phyloP scores from a whole-genome alignment of 2,113 vertebrate species.

The Emydocephalus ijimae region DNA sequence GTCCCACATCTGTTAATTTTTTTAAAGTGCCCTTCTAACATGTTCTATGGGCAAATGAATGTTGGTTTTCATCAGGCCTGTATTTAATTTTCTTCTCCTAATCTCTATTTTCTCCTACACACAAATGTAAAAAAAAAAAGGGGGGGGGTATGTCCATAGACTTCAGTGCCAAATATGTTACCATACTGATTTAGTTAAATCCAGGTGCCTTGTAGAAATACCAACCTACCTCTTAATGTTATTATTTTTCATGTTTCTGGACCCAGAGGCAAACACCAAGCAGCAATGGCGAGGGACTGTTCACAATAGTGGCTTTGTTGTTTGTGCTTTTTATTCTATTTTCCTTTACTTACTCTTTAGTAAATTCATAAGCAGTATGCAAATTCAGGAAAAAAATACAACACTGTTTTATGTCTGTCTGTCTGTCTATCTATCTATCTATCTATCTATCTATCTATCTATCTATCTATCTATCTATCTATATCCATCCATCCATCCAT shows the following conservation, averaged over 20 bases:
- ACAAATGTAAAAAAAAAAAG: background rate
- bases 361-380: background rate
- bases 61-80: conserved; percentile 23
- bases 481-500: too few relatives aligned
- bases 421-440: too few relatives aligned
- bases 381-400: too few relatives aligned
- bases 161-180: background rate
- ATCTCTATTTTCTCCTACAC: conserved; percentile 21
- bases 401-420: too few relatives aligned
- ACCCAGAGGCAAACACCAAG: conserved; percentile 15
- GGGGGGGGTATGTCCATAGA: background rate
- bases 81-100: conserved; percentile 26
- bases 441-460: too few relatives aligned
- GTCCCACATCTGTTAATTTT: conserved; percentile 36
- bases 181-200: conserved; percentile 22
- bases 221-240: background rate
- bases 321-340: background rate
- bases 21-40: background rate
- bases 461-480: too few relatives aligned
- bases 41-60: conserved; percentile 25
- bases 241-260: background rate
- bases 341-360: background rate
- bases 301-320: background rate
- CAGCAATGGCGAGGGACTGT: background rate
- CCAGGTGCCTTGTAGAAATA: background rate